Evolutionary conservation across 2,888 invertebrate species (phyloP), one percentile per base, ranked within the genome.

Genomic region (Nemotelus nigrinus): DNA sequence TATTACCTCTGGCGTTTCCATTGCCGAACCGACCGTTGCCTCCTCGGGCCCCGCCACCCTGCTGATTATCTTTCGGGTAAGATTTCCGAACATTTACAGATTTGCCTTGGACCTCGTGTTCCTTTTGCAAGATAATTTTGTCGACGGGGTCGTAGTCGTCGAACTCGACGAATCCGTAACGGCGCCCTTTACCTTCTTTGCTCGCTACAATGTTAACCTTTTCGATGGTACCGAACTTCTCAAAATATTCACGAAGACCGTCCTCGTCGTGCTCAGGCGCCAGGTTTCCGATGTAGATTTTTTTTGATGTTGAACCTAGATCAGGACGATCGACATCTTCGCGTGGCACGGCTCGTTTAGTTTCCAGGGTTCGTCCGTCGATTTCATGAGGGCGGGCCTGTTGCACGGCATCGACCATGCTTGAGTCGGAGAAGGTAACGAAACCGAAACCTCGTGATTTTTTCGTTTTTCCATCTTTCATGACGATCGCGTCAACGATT

Each of bases 1-100:
- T 80, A 64, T 70, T 41, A 45, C 80, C 83, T 67, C 81, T 82
- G 53, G 79, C 82, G 68, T 83, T 83, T 76, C 84, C 84, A 68
- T 81, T 81, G 81, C 81, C 76, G 81, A 82, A 55, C 79, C 82
- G 78, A 78, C 80, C 78, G 72, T 80, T 75, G 77, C 70, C 60
- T 47, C 67, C 57, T 41, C 77, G 76, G 67, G 80, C 79, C 48
- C 77, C 79, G 47, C 80, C 79, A 72, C 82, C 83, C 50, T 70
- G 70, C 7, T 80, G 82, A 60, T 70, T 70, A 41, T 70, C 70
- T 55, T 70, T 70, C 8, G 70, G 70, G 41, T 70, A 70, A 53
- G 70, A 70, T 43, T 70, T 70, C 44, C 70, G 70, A 5, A 70
- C 70, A 43, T 70, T 70, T 2, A 70, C 70, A 5, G 70, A 70